Evolutionary conservation across 2,888 invertebrate genomes (phyloP).

Genomic region (Patella ulyssiponensis): DNA sequence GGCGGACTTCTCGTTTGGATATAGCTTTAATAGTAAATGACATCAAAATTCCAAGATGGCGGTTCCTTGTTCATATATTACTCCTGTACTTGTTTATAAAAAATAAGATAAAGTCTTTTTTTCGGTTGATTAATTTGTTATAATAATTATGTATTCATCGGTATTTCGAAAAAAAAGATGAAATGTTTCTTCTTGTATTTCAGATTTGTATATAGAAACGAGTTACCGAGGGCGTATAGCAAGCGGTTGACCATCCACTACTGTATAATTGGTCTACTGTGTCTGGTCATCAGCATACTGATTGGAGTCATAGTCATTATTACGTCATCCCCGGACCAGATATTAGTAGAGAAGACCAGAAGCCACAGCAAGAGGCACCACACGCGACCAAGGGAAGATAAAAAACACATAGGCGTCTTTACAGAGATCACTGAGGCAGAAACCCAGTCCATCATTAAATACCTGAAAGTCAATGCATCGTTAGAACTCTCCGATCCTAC

Average conservation of each 20-base stretch:
- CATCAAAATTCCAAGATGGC: no score
- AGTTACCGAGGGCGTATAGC: no score
- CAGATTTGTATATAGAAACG: no score
- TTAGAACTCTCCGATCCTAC: conserved; percentile 45
- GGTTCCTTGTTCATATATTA: no score
- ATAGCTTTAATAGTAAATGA: no score
- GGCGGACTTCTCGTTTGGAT: no score
- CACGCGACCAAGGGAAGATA: conserved; percentile 11
- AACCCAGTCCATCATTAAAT: conserved; percentile 46
- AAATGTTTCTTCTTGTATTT: no score
- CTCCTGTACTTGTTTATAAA: no score
- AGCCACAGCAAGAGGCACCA: background rate
- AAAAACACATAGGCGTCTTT: conserved; percentile 45
- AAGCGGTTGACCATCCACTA: background rate
- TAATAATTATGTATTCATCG: no score
- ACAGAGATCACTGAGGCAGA: conserved; percentile 51
- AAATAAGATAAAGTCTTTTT: no score
- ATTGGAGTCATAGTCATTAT: background rate
- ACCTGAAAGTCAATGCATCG: conserved; percentile 41
- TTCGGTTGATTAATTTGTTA: no score
- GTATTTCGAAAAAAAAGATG: no score
- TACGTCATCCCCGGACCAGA: background rate
- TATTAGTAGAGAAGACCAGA: background rate
- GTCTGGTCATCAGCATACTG: background rate
- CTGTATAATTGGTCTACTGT: background rate